Conservation (phyloP, 2,113 vertebrate species). For the Bettongia penicillata region DNA sequence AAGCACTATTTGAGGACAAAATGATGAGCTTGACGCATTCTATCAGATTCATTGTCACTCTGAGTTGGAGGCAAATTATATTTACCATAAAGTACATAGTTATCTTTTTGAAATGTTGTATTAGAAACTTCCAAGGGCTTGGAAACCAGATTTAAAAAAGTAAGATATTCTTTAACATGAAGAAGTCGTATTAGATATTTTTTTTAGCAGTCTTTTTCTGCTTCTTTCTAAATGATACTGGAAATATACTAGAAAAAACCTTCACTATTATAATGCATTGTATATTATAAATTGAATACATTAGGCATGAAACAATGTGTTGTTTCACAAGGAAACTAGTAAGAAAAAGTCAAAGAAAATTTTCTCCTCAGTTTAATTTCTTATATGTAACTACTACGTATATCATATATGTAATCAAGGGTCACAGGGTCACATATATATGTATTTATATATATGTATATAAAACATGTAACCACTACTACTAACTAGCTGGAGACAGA, state of each 20-base stretch:
- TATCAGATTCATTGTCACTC: constrained; percentile 1
- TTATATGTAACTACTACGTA: not conserved
- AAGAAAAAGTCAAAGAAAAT: constrained; percentile 27
- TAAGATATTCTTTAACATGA: not conserved
- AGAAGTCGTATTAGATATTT: constrained; percentile 26
- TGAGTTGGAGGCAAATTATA: not conserved
- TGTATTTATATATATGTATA: no score
- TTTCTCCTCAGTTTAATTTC: not conserved
- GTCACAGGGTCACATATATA: no score
- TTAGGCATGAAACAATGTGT: not conserved
- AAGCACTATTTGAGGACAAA: not conserved
- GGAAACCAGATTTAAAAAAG: constrained; percentile 18
- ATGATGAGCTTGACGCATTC: not conserved
- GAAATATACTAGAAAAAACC: constrained; percentile 18
- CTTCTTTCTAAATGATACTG: not conserved
- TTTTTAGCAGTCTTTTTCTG: not conserved
- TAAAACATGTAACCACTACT: not conserved
- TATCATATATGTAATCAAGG: no score
- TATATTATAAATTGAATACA: not conserved
- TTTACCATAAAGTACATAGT: not conserved
- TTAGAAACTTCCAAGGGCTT: constrained; percentile 23
- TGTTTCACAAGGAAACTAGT: constrained; percentile 19
- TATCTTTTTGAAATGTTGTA: constrained; percentile 9
- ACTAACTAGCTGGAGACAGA: not conserved
- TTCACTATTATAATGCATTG: not conserved